These are phyloP conservation scores for Hemicordylus capensis DNA, from an alignment of 2,113 vertebrate species.

Conservation along the genomic window DNA sequence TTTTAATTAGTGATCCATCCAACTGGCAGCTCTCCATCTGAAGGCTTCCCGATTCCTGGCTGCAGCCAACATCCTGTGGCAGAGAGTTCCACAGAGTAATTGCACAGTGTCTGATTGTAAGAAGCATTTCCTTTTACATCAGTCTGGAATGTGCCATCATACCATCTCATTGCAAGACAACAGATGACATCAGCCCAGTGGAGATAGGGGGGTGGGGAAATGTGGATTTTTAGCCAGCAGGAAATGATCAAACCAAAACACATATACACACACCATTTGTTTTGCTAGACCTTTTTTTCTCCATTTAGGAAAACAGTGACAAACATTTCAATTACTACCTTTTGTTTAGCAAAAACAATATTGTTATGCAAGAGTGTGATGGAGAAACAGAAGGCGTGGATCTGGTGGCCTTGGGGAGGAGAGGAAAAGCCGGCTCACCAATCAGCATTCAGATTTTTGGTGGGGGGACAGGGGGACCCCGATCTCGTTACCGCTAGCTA, in stretches of 20 bases:
- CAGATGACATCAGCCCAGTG: not conserved
- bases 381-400: not conserved
- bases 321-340: not conserved
- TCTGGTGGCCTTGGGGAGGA: too few relatives aligned
- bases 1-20: not conserved
- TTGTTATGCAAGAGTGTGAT: too few relatives aligned
- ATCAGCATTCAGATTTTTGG: too few relatives aligned
- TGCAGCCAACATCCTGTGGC: constrained; percentile 5
- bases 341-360: not conserved
- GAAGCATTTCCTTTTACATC: constrained; percentile 8
- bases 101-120: not conserved
- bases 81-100: not conserved
- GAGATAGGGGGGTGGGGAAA: not conserved
- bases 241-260: not conserved
- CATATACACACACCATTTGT: not conserved
- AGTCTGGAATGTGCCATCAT: not conserved
- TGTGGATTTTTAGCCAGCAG: not conserved
- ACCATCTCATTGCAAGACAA: not conserved
- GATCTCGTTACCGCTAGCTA: too few relatives aligned
- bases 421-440: too few relatives aligned
- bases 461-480: too few relatives aligned
- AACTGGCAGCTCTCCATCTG: not conserved
- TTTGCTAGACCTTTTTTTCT: not conserved
- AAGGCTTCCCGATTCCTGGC: not conserved
- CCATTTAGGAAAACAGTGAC: not conserved